Evolutionary conservation across 2,113 vertebrate genomes (phyloP).

Genomic region (Oxyruncus cristatus): DNA sequence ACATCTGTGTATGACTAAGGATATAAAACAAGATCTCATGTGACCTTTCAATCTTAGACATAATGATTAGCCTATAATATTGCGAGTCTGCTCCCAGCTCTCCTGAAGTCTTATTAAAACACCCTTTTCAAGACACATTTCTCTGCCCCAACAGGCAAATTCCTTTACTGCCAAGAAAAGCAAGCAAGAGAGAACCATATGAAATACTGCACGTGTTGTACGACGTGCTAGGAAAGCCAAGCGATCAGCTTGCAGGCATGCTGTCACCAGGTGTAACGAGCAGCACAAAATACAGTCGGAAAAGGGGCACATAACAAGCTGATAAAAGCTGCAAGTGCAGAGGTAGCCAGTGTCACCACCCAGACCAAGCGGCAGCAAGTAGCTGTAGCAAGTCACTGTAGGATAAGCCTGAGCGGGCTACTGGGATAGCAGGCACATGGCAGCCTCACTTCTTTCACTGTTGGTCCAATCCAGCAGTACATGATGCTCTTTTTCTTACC

Average conservation of each 20-base stretch:
- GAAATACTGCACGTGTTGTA: background rate
- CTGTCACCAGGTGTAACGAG: background rate
- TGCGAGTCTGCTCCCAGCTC: constrained; percentile 31
- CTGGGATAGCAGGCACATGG: background rate
- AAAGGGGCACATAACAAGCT: background rate
- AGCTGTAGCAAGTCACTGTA: background rate
- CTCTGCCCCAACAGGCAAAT: constrained; percentile 2
- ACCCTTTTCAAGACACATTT: constrained; percentile 35
- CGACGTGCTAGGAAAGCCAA: background rate
- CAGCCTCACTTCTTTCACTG: background rate
- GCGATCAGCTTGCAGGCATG: background rate
- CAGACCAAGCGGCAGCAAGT: background rate
- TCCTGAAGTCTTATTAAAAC: constrained; percentile 52
- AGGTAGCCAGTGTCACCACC: background rate
- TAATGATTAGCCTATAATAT: constrained; percentile 33
- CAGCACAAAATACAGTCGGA: background rate
- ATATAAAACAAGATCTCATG: constrained; percentile 53
- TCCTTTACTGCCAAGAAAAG: constrained; percentile 50
- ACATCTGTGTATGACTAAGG: constrained; percentile 42
- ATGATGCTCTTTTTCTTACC: background rate
- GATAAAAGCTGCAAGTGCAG: background rate
- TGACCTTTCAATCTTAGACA: constrained; percentile 38
- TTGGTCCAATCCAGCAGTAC: background rate
- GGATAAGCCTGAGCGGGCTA: background rate
- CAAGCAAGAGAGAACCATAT: background rate